phyloP scores from a whole-genome alignment of 2,113 vertebrate species.

The Collichthys lucidus region DNA sequence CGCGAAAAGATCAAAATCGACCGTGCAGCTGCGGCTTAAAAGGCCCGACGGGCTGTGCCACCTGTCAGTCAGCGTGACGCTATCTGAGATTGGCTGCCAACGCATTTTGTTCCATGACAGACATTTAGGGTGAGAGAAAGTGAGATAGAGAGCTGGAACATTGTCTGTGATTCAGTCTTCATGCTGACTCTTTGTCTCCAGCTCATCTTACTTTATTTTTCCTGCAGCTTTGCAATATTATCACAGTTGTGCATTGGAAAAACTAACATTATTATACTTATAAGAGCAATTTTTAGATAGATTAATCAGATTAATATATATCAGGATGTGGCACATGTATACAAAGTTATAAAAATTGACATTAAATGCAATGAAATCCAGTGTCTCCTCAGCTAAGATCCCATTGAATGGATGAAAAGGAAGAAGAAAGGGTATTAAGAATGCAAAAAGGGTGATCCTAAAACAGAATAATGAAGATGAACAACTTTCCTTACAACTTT shows the following conservation, averaged over 20 bases:
- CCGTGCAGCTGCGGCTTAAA: constrained; percentile 10
- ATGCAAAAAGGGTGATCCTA: background rate
- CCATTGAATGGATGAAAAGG: background rate
- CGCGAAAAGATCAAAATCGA: constrained; percentile 10
- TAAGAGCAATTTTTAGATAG: background rate
- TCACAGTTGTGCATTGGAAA: too few relatives aligned
- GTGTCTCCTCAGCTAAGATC: background rate
- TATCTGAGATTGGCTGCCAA: constrained; percentile 38
- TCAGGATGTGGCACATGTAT: background rate
- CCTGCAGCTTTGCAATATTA: background rate
- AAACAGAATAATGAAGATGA: background rate
- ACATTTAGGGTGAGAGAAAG: background rate
- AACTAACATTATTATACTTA: background rate
- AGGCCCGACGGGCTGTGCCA: constrained; percentile 20
- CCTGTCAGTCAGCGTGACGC: constrained; percentile 42
- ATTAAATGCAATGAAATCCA: background rate
- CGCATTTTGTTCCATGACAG: constrained; percentile 29
- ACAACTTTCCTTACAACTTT: too few relatives aligned
- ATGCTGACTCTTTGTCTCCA: background rate
- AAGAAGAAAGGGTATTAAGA: background rate
- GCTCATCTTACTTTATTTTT: background rate
- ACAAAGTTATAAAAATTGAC: background rate
- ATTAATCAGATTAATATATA: background rate
- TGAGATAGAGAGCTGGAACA: too few relatives aligned
- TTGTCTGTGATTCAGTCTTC: background rate